Percentiles rank a stretch among this genome's conserved stretches.
Conservation (phyloP, 2,797 vertebrate species). For the Gallinago stenura region DNA sequence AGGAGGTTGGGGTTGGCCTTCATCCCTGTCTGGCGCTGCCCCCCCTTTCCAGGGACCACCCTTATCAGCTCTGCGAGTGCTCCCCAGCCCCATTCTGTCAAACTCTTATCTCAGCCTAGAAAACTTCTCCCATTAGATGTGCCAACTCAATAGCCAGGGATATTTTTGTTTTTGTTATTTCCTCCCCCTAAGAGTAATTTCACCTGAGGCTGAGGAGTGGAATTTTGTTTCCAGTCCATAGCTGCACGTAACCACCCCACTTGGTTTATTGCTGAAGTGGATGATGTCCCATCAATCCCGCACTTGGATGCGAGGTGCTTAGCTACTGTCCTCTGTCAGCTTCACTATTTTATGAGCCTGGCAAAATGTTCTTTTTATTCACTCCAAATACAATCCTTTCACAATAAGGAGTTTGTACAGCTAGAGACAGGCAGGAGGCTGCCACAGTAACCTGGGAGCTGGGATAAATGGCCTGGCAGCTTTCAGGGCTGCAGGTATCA, state of each 20-base stretch:
- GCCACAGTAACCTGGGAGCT: not conserved
- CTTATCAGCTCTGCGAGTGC: not conserved
- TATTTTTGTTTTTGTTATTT: not conserved
- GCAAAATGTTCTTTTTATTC: not conserved
- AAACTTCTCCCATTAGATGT: not conserved
- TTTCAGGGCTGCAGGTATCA: not conserved
- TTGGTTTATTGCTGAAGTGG: not conserved
- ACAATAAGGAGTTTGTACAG: not conserved
- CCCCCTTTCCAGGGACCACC: not conserved
- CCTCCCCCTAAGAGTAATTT: not conserved
- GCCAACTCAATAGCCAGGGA: not conserved
- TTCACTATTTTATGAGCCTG: not conserved
- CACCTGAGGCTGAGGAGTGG: not conserved
- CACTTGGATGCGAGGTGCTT: not conserved
- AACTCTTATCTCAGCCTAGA: not conserved
- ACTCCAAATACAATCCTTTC: not conserved
- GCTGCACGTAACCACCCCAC: rapidly evolving
- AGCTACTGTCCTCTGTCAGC: not conserved
- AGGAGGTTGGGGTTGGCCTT: not conserved
- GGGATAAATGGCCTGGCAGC: not conserved
- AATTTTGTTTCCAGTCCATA: not conserved
- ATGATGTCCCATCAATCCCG: not conserved
- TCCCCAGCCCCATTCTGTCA: not conserved
- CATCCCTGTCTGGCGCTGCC: rapidly evolving
- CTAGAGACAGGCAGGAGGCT: not conserved